Percentiles rank a stretch among this genome's conserved stretches.
phyloP scores from a whole-genome alignment of 1,140 invertebrate species.

The Drosophila erecta region DNA sequence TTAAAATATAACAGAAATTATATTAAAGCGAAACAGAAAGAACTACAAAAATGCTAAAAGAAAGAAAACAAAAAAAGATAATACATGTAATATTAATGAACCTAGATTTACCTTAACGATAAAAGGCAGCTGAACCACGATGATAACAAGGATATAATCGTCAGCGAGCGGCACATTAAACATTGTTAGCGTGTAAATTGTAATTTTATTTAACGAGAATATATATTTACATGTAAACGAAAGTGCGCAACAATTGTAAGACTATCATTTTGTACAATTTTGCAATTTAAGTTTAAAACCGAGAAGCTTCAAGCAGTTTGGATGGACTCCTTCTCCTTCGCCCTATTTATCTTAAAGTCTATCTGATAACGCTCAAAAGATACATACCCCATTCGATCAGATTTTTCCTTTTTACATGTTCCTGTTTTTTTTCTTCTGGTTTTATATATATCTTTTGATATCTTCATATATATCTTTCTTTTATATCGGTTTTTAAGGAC shows the following conservation, averaged over 20 bases:
- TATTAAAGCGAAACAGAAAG: conserved; percentile 61
- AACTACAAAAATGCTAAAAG: conserved; percentile 13
- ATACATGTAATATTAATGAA: conserved; percentile 70
- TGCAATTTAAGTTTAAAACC: conserved; percentile 70
- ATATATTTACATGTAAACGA: conserved; percentile 43
- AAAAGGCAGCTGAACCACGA: conserved; percentile 51
- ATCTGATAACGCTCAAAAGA: conserved; percentile 15
- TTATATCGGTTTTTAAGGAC: conserved; percentile 20
- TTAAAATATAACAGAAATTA: conserved; percentile 78
- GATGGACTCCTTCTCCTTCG: conserved; percentile 10
- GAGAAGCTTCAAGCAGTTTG: conserved; percentile 61
- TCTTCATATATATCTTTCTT: conserved; percentile 20
- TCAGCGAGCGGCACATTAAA: conserved; percentile 65
- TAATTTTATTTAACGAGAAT: conserved; percentile 71
- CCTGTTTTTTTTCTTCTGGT: too few relatives aligned
- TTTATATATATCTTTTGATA: too few relatives aligned
- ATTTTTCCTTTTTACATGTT: not conserved
- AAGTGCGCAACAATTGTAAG: conserved; percentile 59
- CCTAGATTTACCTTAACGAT: conserved; percentile 70
- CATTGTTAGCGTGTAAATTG: conserved; percentile 78
- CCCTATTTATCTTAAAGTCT: conserved; percentile 17
- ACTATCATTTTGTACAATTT: conserved; percentile 80
- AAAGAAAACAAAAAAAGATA: conserved; percentile 33
- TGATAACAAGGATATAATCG: conserved; percentile 49
- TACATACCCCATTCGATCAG: not conserved